phyloP scores from a whole-genome alignment of 2,113 vertebrate genomes.

The Burhinus oedicnemus region DNA sequence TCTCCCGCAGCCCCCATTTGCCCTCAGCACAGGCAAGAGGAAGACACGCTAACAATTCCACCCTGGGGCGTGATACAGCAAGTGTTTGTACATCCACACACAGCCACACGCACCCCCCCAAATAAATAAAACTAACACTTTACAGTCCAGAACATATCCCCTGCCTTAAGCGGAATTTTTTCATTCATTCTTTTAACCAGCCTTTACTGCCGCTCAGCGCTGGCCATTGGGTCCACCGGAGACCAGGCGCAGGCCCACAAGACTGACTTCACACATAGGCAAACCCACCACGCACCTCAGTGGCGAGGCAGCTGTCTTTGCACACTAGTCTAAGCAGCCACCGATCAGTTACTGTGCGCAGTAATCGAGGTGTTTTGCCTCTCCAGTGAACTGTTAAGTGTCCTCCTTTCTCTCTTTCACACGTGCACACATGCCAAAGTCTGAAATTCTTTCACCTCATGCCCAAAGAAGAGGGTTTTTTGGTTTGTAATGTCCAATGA shows the following conservation, averaged over 20 bases:
- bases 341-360: accelerated
- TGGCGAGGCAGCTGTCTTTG: accelerated
- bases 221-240: background rate
- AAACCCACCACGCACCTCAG: background rate
- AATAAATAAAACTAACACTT: background rate
- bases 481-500: background rate
- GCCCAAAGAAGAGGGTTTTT: accelerated
- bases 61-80: accelerated
- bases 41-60: background rate
- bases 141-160: background rate
- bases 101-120: background rate
- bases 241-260: background rate
- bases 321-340: background rate
- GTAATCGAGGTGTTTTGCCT: background rate
- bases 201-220: background rate
- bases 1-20: background rate
- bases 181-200: background rate
- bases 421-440: background rate
- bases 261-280: background rate
- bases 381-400: background rate
- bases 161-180: background rate
- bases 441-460: background rate
- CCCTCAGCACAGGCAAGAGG: background rate
- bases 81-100: background rate
- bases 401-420: background rate